Conservation (phyloP, 64 coral and sea anemone genomes). For the Astreopora myriophthalma region DNA sequence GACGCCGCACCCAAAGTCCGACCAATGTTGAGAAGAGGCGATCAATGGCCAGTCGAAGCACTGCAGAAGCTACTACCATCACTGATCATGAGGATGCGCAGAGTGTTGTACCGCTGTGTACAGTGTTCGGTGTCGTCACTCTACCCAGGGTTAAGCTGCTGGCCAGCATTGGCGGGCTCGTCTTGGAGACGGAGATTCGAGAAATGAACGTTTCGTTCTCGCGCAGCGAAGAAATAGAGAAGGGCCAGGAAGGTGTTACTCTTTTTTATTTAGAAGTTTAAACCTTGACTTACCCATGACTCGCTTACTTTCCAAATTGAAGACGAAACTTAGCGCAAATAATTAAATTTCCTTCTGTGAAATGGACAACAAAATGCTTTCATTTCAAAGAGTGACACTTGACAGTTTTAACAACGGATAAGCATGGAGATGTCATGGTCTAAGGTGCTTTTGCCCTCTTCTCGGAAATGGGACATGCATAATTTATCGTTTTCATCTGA, state of each 20-base stretch:
- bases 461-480: too few relatives aligned
- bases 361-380: too few relatives aligned
- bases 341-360: too few relatives aligned
- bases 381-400: too few relatives aligned
- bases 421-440: too few relatives aligned
- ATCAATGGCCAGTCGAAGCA: conserved; percentile 60
- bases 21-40: conserved; percentile 16
- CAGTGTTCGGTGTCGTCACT: conserved; percentile 77
- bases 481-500: too few relatives aligned
- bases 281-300: not conserved
- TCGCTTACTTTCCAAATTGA: too few relatives aligned
- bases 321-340: too few relatives aligned
- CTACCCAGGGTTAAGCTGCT: conserved; percentile 79
- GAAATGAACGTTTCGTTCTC: conserved; percentile 75
- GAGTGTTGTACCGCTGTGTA: conserved; percentile 60
- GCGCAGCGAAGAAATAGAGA: conserved; percentile 71
- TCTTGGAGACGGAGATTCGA: conserved; percentile 88
- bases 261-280: not conserved
- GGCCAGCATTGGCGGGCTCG: conserved; percentile 87
- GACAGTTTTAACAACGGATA: too few relatives aligned
- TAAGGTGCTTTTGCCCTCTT: too few relatives aligned
- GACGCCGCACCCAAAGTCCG: conserved; percentile 3
- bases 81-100: conserved; percentile 64
- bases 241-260: conserved; percentile 27
- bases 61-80: conserved; percentile 29